Percentiles rank a stretch among this genome's conserved stretches.
Conservation (phyloP, 2,797 vertebrate genomes). For the Steatocranus sp. region DNA sequence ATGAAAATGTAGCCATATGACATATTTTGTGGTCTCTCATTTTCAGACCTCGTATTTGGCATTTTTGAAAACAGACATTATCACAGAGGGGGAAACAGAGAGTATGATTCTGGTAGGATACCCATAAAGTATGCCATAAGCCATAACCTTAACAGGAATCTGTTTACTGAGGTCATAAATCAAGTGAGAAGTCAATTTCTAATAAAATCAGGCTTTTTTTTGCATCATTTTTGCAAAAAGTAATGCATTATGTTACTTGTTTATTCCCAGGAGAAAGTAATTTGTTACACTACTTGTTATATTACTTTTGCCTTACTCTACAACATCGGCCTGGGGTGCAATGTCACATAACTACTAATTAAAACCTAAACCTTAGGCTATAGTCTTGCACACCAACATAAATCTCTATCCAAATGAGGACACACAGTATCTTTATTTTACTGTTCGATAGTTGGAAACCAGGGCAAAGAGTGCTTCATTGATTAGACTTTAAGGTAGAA, state of each 20-base stretch:
- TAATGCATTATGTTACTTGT: neutral
- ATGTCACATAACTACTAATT: neutral
- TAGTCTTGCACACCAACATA: neutral
- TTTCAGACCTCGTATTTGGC: neutral
- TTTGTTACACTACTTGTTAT: neutral
- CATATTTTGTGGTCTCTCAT: neutral
- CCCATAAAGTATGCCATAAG: neutral
- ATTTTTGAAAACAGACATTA: neutral
- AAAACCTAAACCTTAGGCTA: neutral
- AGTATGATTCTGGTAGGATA: neutral
- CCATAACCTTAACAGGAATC: neutral
- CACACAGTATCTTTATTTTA: neutral
- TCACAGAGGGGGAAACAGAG: neutral
- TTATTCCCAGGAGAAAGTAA: neutral
- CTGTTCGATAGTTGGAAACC: neutral
- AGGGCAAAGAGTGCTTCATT: neutral
- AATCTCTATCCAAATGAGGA: neutral
- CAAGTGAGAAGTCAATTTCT: neutral
- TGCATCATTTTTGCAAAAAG: neutral
- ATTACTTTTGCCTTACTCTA: neutral
- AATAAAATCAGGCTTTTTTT: neutral
- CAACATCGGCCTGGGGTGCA: neutral
- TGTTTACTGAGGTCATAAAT: neutral
- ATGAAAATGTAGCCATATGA: neutral
- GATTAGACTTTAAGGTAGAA: neutral